phyloP scores from a whole-genome alignment of 2,888 invertebrate species.

The Homarus gammarus region DNA sequence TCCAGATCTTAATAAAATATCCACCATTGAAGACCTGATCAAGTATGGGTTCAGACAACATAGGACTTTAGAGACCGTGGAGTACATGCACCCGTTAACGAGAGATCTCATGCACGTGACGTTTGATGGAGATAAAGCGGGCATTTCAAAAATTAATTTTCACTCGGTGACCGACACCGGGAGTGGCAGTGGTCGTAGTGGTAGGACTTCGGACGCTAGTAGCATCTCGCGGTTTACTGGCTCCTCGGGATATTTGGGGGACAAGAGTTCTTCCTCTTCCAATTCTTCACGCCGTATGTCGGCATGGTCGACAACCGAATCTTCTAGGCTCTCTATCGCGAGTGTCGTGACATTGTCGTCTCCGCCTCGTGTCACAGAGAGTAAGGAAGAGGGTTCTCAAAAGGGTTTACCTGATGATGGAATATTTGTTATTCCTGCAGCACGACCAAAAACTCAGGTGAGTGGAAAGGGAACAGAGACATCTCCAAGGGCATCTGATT shows the following conservation, averaged over 20 bases:
- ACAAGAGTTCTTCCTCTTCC: slow-evolving; percentile 66
- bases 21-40: slow-evolving; percentile 20
- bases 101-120: slow-evolving; percentile 22
- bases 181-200: slow-evolving; percentile 30
- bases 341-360: slow-evolving; percentile 59
- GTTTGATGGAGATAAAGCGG: background rate
- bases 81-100: slow-evolving; percentile 42
- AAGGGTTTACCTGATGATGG: slow-evolving; percentile 25
- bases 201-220: slow-evolving; percentile 43
- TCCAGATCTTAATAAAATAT: background rate
- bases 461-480: background rate
- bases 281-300: slow-evolving; percentile 46
- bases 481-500: background rate
- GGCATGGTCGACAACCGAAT: slow-evolving; percentile 36
- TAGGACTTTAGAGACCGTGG: background rate
- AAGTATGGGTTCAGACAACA: slow-evolving; percentile 26
- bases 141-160: slow-evolving; percentile 18
- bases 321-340: slow-evolving; percentile 57
- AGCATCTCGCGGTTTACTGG: slow-evolving; percentile 26
- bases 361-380: slow-evolving; percentile 36
- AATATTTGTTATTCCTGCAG: slow-evolving; percentile 35
- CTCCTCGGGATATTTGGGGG: slow-evolving; percentile 67
- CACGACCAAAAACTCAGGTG: slow-evolving; percentile 3
- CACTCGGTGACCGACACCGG: background rate
- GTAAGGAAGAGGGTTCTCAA: background rate